Evolutionary conservation across 37 sponge, comb jelly and placozoan genomes (phyloP).

Genomic region (Spongia lamella): DNA sequence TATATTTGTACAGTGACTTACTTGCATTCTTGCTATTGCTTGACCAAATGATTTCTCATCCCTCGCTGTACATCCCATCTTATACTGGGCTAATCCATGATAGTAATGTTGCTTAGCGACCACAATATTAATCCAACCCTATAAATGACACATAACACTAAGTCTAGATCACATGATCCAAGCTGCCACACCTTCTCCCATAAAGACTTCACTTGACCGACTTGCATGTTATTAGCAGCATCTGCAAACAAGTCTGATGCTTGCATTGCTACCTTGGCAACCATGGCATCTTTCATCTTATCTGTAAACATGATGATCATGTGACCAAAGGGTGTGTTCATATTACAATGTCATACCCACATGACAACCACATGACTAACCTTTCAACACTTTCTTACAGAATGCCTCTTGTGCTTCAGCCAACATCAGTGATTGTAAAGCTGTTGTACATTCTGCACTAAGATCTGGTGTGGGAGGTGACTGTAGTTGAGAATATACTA

Average conservation of each 20-base stretch:
- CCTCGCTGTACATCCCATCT: conserved; percentile 58
- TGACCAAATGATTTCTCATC: conserved; percentile 73
- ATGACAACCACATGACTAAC: conserved; percentile 14
- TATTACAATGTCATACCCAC: neutral
- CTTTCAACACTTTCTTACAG: conserved; percentile 75
- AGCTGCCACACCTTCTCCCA: conserved; percentile 74
- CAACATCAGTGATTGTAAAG: conserved; percentile 85
- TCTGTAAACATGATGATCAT: conserved; percentile 67
- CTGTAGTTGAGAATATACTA: conserved; percentile 80
- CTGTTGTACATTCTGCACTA: conserved; percentile 72
- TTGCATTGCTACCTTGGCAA: conserved; percentile 91
- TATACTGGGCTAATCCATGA: conserved; percentile 80
- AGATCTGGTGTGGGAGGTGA: conserved; percentile 92
- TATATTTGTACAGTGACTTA: no score
- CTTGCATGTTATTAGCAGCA: conserved; percentile 71
- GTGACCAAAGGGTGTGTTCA: no score
- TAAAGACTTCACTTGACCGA: conserved; percentile 51
- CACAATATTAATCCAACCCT: conserved; percentile 70
- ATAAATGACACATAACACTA: neutral
- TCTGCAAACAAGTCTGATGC: conserved; percentile 83
- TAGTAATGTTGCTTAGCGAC: conserved; percentile 76
- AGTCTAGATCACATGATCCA: neutral
- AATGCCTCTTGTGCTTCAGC: conserved; percentile 95
- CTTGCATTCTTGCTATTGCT: conserved; percentile 69
- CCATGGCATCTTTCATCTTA: conserved; percentile 77